phyloP scores from a whole-genome alignment of 2,113 vertebrate species.

The Saccopteryx bilineata region DNA sequence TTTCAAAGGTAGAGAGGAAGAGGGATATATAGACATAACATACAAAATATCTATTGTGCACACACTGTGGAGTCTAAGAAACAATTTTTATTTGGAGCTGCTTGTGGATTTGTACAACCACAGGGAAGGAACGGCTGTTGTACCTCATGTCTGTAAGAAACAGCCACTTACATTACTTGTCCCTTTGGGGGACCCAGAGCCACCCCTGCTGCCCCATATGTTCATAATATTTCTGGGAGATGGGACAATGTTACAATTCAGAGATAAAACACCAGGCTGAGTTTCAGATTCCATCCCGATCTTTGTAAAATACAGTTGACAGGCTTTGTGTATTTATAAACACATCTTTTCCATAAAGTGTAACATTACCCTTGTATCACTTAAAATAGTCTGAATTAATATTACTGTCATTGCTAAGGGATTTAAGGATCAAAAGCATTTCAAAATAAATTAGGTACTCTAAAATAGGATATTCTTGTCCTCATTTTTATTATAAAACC shows the following conservation, averaged over 20 bases:
- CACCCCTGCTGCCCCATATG: not conserved
- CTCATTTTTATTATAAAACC: conserved; percentile 56
- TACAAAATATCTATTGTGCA: not conserved
- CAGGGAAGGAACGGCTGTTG: not conserved
- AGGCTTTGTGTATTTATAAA: conserved; percentile 54
- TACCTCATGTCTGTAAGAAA: not conserved
- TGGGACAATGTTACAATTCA: not conserved
- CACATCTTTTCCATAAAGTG: conserved; percentile 17
- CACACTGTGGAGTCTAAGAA: not conserved
- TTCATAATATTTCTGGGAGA: conserved; percentile 52
- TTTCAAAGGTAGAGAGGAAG: not conserved
- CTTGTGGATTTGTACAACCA: not conserved
- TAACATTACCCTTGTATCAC: conserved; percentile 36
- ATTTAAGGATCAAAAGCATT: conserved; percentile 65
- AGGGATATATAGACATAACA: not conserved
- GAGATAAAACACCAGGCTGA: conserved; percentile 32
- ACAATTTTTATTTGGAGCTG: not conserved
- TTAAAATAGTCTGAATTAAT: conserved; percentile 54
- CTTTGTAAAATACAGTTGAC: conserved; percentile 48
- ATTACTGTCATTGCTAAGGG: conserved; percentile 48
- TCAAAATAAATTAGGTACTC: conserved; percentile 54
- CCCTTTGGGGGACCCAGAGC: not conserved
- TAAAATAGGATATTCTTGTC: conserved; percentile 52
- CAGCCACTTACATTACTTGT: not conserved
- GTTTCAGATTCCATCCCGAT: conserved; percentile 31